phyloP scores from a whole-genome alignment of 1,140 invertebrate genomes.

The Triops cancriformis region DNA sequence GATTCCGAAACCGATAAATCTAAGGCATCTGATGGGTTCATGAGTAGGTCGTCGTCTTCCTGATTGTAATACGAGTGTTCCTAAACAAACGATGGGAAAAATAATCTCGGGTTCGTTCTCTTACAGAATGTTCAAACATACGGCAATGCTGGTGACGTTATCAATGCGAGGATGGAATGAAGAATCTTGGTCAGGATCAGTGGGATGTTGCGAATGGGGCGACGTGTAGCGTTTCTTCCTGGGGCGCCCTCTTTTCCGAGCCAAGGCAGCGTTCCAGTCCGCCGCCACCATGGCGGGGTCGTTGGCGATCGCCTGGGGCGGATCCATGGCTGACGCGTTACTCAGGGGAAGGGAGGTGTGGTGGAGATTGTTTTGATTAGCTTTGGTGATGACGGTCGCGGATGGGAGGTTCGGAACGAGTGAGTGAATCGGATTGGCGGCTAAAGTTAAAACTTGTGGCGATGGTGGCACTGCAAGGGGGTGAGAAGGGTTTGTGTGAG shows the following conservation, averaged over 20 bases:
- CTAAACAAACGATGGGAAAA: background rate
- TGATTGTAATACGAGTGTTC: background rate
- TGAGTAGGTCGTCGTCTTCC: background rate
- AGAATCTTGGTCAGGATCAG: slow-evolving; percentile 28
- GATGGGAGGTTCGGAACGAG: background rate
- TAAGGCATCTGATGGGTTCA: background rate
- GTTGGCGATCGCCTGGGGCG: background rate
- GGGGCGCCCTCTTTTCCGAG: slow-evolving; percentile 39
- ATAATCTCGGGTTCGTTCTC: background rate
- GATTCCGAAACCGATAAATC: background rate
- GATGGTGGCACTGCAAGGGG: background rate
- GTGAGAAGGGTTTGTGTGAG: background rate
- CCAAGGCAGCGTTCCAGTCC: slow-evolving; percentile 43
- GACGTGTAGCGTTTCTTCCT: slow-evolving; percentile 39
- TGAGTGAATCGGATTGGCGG: slow-evolving; percentile 20
- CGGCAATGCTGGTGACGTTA: background rate
- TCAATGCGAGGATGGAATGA: slow-evolving; percentile 10
- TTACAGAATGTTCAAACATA: too few species aligned
- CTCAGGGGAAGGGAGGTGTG: slow-evolving; percentile 28
- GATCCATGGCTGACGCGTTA: background rate
- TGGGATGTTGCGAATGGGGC: slow-evolving; percentile 36
- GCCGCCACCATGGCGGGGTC: slow-evolving; percentile 33
- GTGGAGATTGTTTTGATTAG: background rate
- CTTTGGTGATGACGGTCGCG: slow-evolving; percentile 5
- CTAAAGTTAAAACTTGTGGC: slow-evolving; percentile 28